Conservation (phyloP, 2,113 vertebrate genomes). For the Microcebus tavaratra region DNA sequence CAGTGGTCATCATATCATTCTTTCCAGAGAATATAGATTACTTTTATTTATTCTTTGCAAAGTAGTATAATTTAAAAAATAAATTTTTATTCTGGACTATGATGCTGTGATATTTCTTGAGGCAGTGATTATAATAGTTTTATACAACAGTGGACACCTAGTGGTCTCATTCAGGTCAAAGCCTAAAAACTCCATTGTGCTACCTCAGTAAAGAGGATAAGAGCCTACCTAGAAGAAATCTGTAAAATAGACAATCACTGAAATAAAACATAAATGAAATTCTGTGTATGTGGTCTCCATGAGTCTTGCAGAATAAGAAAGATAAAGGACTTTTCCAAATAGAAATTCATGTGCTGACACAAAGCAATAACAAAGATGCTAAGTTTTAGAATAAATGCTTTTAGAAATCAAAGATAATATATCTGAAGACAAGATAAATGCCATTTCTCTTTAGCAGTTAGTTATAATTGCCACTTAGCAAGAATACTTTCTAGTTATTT, state of each 20-base stretch:
- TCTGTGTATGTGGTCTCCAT: background rate
- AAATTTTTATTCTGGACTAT: background rate
- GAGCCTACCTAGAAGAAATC: background rate
- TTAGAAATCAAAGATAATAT: background rate
- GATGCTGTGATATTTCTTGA: constrained; percentile 16
- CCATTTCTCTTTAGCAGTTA: background rate
- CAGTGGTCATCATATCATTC: background rate
- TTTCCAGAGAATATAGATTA: constrained; percentile 2
- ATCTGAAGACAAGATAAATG: background rate
- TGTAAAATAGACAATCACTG: background rate
- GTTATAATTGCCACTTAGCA: background rate
- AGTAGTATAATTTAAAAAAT: background rate
- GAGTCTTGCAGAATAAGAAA: constrained; percentile 25
- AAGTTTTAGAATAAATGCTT: constrained; percentile 45
- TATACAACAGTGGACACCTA: constrained; percentile 35
- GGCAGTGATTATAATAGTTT: constrained; percentile 52
- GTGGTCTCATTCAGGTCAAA: constrained; percentile 29
- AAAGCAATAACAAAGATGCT: constrained; percentile 37
- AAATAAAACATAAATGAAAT: constrained; percentile 21
- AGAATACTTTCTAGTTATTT: background rate
- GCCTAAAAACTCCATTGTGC: constrained; percentile 27
- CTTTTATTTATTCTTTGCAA: constrained; percentile 37
- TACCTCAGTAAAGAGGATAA: background rate
- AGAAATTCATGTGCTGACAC: background rate
- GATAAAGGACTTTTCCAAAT: constrained; percentile 2